phyloP scores from a whole-genome alignment of 2,797 vertebrate species.

The Argya squamiceps region DNA sequence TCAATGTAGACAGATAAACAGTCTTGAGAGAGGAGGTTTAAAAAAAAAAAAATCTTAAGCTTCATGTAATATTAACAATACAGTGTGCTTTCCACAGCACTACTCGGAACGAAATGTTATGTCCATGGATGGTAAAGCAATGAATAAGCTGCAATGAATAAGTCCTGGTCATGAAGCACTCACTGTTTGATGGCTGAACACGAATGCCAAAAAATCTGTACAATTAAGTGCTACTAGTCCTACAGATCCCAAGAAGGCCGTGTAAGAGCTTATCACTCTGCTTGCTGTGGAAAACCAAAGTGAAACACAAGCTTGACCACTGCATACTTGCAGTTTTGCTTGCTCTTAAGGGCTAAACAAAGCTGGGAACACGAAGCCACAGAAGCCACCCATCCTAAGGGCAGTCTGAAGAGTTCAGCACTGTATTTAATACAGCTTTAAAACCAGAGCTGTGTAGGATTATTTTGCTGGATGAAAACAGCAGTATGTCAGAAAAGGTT shows the following conservation, averaged over 20 bases:
- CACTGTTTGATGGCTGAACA: neutral
- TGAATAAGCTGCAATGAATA: slow-evolving; percentile 8
- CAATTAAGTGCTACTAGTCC: neutral
- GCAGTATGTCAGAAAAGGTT: neutral
- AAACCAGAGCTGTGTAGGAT: neutral
- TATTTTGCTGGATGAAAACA: neutral
- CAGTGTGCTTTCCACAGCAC: slow-evolving; percentile 47
- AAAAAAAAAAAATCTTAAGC: slow-evolving; percentile 39
- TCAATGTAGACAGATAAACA: slow-evolving; percentile 40
- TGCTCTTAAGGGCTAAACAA: neutral
- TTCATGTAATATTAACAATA: slow-evolving; percentile 49
- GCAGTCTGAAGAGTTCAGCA: neutral
- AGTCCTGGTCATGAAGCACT: slow-evolving; percentile 9
- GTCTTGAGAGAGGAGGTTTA: slow-evolving; percentile 26
- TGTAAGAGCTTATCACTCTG: neutral
- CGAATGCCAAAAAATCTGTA: neutral
- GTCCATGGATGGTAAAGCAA: slow-evolving; percentile 80
- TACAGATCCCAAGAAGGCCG: neutral
- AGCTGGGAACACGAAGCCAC: neutral
- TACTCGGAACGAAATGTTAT: slow-evolving; percentile 33
- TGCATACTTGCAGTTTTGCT: neutral
- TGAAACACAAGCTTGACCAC: neutral
- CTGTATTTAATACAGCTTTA: neutral
- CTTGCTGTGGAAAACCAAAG: neutral
- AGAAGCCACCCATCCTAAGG: neutral